Base-by-base conservation (phyloP, 2,113 vertebrate genomes). In the Odocoileus hemionus region DNA sequence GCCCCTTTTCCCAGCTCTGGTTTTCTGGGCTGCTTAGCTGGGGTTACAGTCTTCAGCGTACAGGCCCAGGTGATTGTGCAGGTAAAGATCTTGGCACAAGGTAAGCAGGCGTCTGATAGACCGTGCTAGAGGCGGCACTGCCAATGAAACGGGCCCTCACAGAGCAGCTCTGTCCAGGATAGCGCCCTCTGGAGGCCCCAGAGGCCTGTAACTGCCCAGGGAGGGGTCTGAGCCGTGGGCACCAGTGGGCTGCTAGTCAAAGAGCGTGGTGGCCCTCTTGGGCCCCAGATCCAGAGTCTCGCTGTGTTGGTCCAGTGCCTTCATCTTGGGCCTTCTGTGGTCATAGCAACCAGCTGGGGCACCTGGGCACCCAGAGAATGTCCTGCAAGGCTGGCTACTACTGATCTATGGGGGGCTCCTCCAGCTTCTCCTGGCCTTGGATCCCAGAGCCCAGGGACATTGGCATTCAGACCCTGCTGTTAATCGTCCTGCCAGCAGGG, bases 271-370 rank as follows among this genome's bases (percentile, higher is more conserved):
- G 47, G 16, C 17, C 47, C 17, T 23, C 58, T 30, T 1, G 12
- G 55, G 58, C 43, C 30, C 4, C 19, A 57, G 61, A 87, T 28
- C 58, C 58, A 28, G 21, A 50, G 57, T 26, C 15, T 39, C 0
- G 1, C 60, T 16, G 78, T 50, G 30, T 52, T 61, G 19, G 19
- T 25, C 33, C 28, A 43, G 57, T 45, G 2, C 19, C 52, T 79
- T 74, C 76, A 54, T 52, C 36, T 55, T 61, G 36, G 36, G 13
- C 23, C 43, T 82, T 61, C 39, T 10, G 23, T 85, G 79, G 7
- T 76, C 17, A 2, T 7, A 25, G 12, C 1, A 2, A 39, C 45
- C 36, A 47, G 5, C 64, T 0, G 2, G 58, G 45, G 15, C 67
- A 14, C 57, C 3, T 0, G 25, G 39, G 28, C 7, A 1, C 67